Evolutionary conservation across 2,888 invertebrate genomes (phyloP), one percentile per base, ranked within the genome.

Genomic region (Heliothis peltigera): DNA sequence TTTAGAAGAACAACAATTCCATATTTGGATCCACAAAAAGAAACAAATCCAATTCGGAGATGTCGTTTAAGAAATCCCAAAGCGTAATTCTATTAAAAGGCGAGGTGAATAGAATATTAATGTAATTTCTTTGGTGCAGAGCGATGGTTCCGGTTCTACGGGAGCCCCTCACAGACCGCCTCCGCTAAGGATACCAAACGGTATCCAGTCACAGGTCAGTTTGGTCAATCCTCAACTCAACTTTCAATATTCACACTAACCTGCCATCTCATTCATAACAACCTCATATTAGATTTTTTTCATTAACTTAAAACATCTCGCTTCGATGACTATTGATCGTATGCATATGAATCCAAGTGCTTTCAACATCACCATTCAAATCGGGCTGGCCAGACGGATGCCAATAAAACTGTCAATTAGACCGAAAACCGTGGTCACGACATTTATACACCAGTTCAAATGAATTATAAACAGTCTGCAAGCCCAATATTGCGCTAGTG

Each of bases 131-230:
- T 81, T 75, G 69, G 53, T 69, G 58, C 90, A 94, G 94, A 91
- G 80, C 88, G 94, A 94, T 79, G 91, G 85, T 49, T 82, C 90
- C 70, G 89, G 88, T 65, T 87, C 92, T 15, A 83, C 91, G 64
- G 89, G 86, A 55, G 88, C 89, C 73, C 84, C 91, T 60, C 92
- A 93, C 68, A 90, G 94, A 59, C 94, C 94, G 70, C 93, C 93
- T 42, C 93, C 92, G 46, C 84, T 93, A 70, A 87, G 92, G 86
- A 92, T 94, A 88, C 89, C 93, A 57, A 95, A 95, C 84, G 94
- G 94, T 74, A 84, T 91, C 72, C 93, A 91, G 82, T 80, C 90
- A 76, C 94, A 94, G 91, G 94, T 94, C 48, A 74, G 81, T 87
- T 87, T 25, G 46, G 52, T 46, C 54, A 42, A 63, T 57, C 61